Base-by-base conservation (phyloP, 1,140 invertebrate genomes). In the Ladona fulva region DNA sequence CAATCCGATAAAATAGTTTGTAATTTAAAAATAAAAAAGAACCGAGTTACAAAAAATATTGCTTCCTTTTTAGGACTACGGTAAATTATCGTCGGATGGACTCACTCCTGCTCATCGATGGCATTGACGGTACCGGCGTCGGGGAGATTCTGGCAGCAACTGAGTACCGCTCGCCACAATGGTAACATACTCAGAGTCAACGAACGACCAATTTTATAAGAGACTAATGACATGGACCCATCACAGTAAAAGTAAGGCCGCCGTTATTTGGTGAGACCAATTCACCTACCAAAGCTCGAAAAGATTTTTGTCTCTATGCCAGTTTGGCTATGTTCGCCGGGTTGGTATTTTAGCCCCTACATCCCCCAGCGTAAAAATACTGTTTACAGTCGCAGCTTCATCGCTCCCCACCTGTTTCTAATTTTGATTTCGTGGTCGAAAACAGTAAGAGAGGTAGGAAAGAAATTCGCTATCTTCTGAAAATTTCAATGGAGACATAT, bases 281-380 rank as follows among this genome's bases (percentile, higher is more conserved):
- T 19, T 19, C 52, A 22, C 52, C 52, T 66, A 66, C 52, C 52
- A 66, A 37, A 66, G 52, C 52, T 22, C 52, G 52, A 16, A 22
- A 66, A 16, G 52, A 16, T 16, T 66, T 66, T 66, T 66, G 52
- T 66, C 52, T 66, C 52, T 19, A 16, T 66, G 52, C 52, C 52
- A 66, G n/a, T 66, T 66, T 66, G 52, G 52, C 52, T 22, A 22
- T 66, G 52, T 66, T 66, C 52, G 52, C 52, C 52, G 52, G 52
- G 52, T 22, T 66, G 52, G 52, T 66, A 66, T 66, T 66, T 66
- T 66, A 66, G 52, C 52, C 52, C 52, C 52, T 66, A 66, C 52
- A 66, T 66, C 52, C 52, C 44, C 52, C 16, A 66, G 52, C 52
- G 52, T 66, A 66, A 66, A 66, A 66, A 66, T 66, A 66, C 52